Evolutionary conservation across 1,140 invertebrate species (phyloP).

Genomic region (Cotesia typhae): DNA sequence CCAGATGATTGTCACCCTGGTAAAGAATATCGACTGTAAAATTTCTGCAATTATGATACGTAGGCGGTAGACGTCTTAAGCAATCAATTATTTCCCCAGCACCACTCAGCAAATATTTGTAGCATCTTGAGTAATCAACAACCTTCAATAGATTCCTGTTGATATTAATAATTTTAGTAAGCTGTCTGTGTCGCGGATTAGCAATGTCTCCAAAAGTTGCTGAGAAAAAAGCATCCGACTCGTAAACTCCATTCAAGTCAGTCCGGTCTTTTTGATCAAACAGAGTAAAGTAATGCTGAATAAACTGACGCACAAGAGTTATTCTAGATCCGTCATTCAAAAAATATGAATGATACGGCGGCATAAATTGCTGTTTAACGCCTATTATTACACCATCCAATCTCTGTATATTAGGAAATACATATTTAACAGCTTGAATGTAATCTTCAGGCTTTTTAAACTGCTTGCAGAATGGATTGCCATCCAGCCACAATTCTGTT

Average conservation of each 20-base stretch:
- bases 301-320: constrained; percentile 59
- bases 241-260: constrained; percentile 60
- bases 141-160: constrained; percentile 63
- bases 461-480: constrained; percentile 57
- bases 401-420: constrained; percentile 57
- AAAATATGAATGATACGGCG: constrained; percentile 48
- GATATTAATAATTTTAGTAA: constrained; percentile 52
- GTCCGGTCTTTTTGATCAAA: constrained; percentile 61
- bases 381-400: constrained; percentile 58
- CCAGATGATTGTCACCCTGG: constrained; percentile 46
- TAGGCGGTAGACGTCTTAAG: constrained; percentile 53
- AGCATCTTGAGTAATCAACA: constrained; percentile 61
- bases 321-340: constrained; percentile 49
- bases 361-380: constrained; percentile 51
- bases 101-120: constrained; percentile 58
- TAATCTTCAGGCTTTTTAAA: constrained; percentile 55
- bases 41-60: constrained; percentile 53
- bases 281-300: constrained; percentile 59
- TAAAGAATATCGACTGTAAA: constrained; percentile 57
- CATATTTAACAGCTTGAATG: constrained; percentile 49
- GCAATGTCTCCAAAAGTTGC: constrained; percentile 55
- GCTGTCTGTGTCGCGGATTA: constrained; percentile 53
- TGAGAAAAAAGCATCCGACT: constrained; percentile 59
- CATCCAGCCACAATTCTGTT: constrained; percentile 60
- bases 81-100: constrained; percentile 58